These are phyloP conservation scores for Bambusicola thoracicus DNA, from an alignment of 2,113 vertebrate species.

Conservation along the genomic window DNA sequence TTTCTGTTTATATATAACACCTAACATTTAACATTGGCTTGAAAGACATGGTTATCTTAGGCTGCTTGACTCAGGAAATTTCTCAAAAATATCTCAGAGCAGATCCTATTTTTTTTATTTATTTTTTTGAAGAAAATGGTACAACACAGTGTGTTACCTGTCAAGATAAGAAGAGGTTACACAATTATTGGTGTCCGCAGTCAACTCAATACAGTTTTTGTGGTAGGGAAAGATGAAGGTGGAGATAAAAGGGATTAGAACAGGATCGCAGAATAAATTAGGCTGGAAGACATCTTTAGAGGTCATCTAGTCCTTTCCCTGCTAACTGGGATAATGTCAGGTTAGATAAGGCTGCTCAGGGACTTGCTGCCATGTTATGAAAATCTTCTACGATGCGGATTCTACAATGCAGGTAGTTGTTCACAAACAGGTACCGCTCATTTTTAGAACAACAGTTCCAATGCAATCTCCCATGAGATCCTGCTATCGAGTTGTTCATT, in stretches of 20 bases:
- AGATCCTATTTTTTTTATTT: background rate
- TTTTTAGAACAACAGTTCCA: background rate
- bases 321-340: background rate
- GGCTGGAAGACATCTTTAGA: background rate
- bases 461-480: background rate
- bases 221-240: background rate
- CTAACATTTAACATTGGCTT: background rate
- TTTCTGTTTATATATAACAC: background rate
- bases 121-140: background rate
- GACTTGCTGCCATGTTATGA: background rate
- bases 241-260: background rate
- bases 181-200: background rate
- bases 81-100: background rate
- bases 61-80: background rate
- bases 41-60: background rate
- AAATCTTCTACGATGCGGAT: background rate
- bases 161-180: background rate
- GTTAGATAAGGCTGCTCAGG: background rate
- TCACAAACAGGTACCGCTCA: background rate
- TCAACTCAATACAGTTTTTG: background rate
- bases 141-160: background rate
- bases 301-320: background rate
- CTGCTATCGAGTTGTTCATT: background rate
- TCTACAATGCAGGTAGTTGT: background rate
- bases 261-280: background rate